Percentiles rank a stretch among this genome's conserved stretches.
Evolutionary conservation across 1,140 invertebrate genomes (phyloP).

Genomic region (Antheraea mylitta): DNA sequence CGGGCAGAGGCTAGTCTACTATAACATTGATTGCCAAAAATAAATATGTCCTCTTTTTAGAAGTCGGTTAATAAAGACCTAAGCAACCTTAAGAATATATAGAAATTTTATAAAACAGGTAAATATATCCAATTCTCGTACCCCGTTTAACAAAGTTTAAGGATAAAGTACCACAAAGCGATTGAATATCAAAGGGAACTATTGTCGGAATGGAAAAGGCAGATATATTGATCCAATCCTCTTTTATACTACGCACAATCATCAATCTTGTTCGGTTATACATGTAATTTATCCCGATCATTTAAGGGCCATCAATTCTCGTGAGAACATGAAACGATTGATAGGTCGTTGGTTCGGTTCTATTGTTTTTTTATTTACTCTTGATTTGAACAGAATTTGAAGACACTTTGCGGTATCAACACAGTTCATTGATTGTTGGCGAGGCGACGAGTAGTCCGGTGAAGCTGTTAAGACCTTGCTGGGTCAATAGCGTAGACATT

Average conservation of each 20-base stretch:
- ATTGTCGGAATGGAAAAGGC: background rate
- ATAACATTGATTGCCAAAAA: no score
- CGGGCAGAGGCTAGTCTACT: no score
- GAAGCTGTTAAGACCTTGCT: no score
- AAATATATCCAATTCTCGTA: background rate
- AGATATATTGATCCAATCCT: background rate
- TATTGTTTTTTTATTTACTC: no score
- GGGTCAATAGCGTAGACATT: no score
- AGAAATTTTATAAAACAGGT: background rate
- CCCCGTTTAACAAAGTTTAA: background rate
- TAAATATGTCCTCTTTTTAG: no score
- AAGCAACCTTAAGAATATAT: no score
- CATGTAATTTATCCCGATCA: background rate
- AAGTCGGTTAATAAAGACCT: no score
- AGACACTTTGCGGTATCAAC: no score
- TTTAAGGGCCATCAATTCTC: background rate
- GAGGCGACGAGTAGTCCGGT: no score
- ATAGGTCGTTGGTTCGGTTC: background rate
- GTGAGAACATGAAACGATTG: background rate
- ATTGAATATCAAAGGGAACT: background rate
- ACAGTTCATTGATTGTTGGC: no score
- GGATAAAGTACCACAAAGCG: slow-evolving; percentile 3
- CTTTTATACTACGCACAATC: background rate
- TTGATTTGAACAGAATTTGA: no score
- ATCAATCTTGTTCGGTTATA: background rate